phyloP scores from a whole-genome alignment of 2,797 vertebrate genomes.

The Rhinatrema bivittatum region DNA sequence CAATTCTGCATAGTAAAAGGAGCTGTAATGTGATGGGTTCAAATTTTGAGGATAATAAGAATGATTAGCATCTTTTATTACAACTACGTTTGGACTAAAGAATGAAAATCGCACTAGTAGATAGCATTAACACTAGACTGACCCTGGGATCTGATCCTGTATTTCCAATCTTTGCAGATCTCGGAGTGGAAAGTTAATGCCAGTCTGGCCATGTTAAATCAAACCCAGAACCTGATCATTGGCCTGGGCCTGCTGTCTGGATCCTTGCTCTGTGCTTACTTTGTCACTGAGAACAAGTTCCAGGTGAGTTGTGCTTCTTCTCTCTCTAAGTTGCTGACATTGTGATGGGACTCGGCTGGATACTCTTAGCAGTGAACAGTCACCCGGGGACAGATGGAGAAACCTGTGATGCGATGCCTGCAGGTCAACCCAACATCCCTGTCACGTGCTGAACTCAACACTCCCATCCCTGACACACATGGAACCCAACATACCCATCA shows the following conservation, averaged over 20 bases:
- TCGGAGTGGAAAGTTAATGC: slow-evolving; percentile 89
- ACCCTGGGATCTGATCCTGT: not conserved
- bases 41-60: no score
- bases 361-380: not conserved
- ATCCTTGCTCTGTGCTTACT: slow-evolving; percentile 87
- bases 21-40: no score
- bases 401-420: not conserved
- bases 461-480: not conserved
- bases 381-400: not conserved
- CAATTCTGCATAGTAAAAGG: no score
- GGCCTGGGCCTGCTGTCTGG: slow-evolving; percentile 78
- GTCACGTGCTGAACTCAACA: not conserved
- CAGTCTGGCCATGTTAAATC: slow-evolving; percentile 84
- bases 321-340: no score
- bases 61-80: no score
- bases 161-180: slow-evolving; percentile 47
- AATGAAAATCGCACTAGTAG: no score
- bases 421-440: not conserved
- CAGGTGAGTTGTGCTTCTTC: slow-evolving; percentile 56
- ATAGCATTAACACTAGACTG: no score
- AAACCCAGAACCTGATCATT: slow-evolving; percentile 89
- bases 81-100: no score
- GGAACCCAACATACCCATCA: no score
- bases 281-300: slow-evolving; percentile 80
- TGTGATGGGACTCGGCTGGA: no score